A percentile compares a stretch with the other conserved stretches of the same genome.
These are phyloP conservation scores for Cichlasoma orientale DNA, from an alignment of 2,797 vertebrate species.

Conservation along the genomic window DNA sequence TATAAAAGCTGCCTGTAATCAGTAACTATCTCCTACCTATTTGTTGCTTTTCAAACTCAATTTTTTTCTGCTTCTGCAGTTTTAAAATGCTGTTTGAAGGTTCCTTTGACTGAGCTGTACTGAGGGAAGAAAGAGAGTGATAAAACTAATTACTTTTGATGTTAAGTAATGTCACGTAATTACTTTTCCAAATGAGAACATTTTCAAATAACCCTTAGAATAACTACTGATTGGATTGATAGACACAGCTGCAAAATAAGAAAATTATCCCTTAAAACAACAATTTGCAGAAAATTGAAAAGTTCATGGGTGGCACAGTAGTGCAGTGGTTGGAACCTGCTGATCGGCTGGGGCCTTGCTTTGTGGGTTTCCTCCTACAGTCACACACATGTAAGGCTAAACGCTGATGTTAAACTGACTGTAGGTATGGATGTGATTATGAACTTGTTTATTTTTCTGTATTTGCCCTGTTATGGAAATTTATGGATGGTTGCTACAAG, in stretches of 20 bases:
- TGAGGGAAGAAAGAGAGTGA: constrained; percentile 1
- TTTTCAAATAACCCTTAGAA: background rate
- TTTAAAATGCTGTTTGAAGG: background rate
- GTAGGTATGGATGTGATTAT: background rate
- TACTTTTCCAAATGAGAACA: constrained; percentile 1
- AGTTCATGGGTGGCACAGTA: background rate
- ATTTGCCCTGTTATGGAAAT: too few relatives aligned
- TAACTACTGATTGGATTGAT: background rate
- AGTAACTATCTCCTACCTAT: background rate
- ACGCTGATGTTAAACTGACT: background rate
- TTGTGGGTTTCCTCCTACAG: background rate
- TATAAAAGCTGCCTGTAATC: background rate
- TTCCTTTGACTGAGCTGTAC: background rate
- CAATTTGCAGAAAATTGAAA: background rate
- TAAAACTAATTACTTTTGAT: background rate
- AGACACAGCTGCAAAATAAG: background rate
- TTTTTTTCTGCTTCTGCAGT: background rate
- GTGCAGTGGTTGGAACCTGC: background rate
- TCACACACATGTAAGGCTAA: background rate
- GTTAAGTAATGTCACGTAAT: background rate
- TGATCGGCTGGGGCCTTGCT: background rate
- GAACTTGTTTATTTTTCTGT: background rate
- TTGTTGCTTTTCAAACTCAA: background rate
- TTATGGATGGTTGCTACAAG: background rate
- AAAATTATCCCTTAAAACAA: background rate